Evolutionary conservation across 2,888 invertebrate species (phyloP), one percentile per base, ranked within the genome.

Genomic region (Byasa hedistus): DNA sequence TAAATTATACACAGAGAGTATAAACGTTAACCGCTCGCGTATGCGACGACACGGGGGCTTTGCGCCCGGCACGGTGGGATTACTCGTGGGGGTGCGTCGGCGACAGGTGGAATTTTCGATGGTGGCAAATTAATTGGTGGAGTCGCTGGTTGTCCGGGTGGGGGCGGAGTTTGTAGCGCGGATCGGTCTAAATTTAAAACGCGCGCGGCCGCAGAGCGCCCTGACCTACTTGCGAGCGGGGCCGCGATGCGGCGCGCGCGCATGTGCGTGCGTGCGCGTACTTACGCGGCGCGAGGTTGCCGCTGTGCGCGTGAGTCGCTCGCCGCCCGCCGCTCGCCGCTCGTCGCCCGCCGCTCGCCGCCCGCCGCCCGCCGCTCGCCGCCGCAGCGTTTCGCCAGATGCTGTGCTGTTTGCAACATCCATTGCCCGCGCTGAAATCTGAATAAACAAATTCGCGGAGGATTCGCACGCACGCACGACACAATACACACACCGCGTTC

Each of bases 121-220:
- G 79, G 81, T 79, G 81, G 79, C 78, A 79, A 74, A 79, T 84
- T 82, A 82, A 84, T 79, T 82, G 39, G 15, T 1, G 36, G 39
- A 1, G 39, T 10, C 2, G 39, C 15, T 10, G 15, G 39, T 1
- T 7, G 10, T 32, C 8, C 32, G 39, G 86, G 78, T 84, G 79
- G 81, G 89, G 89, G 89, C 85, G 87, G 87, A 86, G 89, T 82
- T 84, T 86, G 81, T 87, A 87, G 86, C 87, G 88, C 87, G 81
- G 86, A 89, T 91, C 86, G 88, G 86, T 91, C 91, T 91, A 91
- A 90, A 90, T 90, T 90, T 91, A 91, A 87, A 91, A 87, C 88
- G 86, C 88, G 88, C 89, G 85, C 90, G 87, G 89, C 89, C 89
- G 85, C 90, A 87, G 81, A 86, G 84, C 91, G 89, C 91, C 91